Base-by-base conservation (phyloP, 2,113 vertebrate genomes). In the Mus spicilegus region DNA sequence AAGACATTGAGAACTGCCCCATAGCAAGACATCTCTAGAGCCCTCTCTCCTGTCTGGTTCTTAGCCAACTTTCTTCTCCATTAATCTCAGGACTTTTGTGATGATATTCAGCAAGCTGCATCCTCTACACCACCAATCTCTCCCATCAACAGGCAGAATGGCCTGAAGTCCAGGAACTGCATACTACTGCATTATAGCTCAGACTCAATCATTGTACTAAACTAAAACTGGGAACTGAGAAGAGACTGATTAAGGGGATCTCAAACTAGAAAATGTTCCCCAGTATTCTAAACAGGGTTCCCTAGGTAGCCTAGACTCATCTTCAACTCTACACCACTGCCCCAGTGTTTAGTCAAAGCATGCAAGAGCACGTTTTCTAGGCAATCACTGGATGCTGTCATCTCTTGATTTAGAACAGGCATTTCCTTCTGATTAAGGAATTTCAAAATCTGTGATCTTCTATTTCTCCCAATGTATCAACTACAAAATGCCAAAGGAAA, bases 371-470 rank as follows among this genome's bases (percentile, higher is more conserved):
- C 89, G 75, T 22, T 73, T 39, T 9, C 81, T 90, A 85, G 75
- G 82, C 65, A 94, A 85, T 28, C 28, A 51, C 86, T 81, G 76
- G 78, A 61, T 76, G 87, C n/a, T 90, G 7, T 90, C 22, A 36
- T 49, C 54, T 5, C 11, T 87, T 87, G 11, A 94, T 87, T 95
- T 89, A 72, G 72, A 94, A 87, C 0, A 73, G 73, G 26, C 30
- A 80, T 87, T 91, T 94, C n/a, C 54, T 86, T 49, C 65, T 72
- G 26, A 90, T 69, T 65, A 76, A n/a, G 39, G 17, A 84, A 72
- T 93, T 93, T 69, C 63, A 81, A 28, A 58, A 81, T 46, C 10
- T 54, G 19, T 69, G 81, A 87, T 49, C 13, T 33, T 69, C 49
- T 89, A 89, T 89, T 49, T 88, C 85, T 51, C 6, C 36, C 82